These are phyloP conservation scores for Nysson spinosus DNA, from an alignment of 2,888 invertebrate genomes.

Conservation along the genomic window DNA sequence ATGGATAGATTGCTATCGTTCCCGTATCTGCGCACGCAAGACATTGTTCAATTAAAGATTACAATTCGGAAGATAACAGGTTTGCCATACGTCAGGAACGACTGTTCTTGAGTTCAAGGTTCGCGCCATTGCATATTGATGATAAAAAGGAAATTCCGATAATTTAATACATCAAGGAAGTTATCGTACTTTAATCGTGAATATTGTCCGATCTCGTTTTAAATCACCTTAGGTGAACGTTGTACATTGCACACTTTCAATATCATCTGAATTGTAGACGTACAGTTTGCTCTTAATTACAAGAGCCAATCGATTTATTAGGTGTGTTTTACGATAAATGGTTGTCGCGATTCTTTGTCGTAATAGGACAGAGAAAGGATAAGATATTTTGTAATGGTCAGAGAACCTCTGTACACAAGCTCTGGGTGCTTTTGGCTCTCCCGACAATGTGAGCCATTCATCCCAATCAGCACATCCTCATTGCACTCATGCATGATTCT, in stretches of 20 bases:
- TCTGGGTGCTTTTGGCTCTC: slow-evolving; percentile 55
- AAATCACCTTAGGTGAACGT: too few relatives aligned
- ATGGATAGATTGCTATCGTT: not conserved
- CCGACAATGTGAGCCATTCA: slow-evolving; percentile 73
- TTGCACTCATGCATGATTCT: slow-evolving; percentile 70
- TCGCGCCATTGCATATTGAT: slow-evolving; percentile 14
- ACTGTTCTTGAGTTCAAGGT: slow-evolving; percentile 23
- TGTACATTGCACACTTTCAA: too few relatives aligned
- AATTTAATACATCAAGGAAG: not conserved
- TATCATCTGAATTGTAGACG: too few relatives aligned
- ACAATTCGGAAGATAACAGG: slow-evolving; percentile 11
- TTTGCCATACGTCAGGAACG: slow-evolving; percentile 6
- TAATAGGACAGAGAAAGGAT: slow-evolving; percentile 19
- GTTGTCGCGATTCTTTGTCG: slow-evolving; percentile 1
- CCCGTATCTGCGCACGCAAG: not conserved
- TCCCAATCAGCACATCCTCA: slow-evolving; percentile 76
- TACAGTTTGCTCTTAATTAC: too few relatives aligned
- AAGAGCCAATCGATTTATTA: too few relatives aligned
- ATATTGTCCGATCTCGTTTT: too few relatives aligned
- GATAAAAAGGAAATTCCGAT: slow-evolving; percentile 3
- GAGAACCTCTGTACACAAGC: slow-evolving; percentile 41
- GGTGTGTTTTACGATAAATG: not conserved
- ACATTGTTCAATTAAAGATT: not conserved
- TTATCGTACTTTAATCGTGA: too few relatives aligned
- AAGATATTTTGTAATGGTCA: slow-evolving; percentile 44